Evolutionary conservation across 2,113 vertebrate genomes (phyloP).

Genomic region (Ellobius talpinus): DNA sequence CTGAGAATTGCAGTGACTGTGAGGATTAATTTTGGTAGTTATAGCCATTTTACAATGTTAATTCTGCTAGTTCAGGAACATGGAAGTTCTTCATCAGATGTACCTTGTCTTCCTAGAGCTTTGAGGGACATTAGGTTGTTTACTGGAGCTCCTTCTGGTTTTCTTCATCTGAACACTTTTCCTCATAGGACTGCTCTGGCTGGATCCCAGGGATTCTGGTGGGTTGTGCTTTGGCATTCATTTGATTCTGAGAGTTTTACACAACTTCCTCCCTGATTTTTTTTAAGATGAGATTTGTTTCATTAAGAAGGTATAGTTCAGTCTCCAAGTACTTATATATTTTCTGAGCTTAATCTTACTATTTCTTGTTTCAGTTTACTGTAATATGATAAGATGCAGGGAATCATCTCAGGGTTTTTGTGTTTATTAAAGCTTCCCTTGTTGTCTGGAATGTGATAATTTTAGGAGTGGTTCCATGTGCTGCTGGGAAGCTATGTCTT

Average conservation of each 20-base stretch:
- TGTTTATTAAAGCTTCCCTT: background rate
- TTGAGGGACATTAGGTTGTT: background rate
- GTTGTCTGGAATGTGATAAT: background rate
- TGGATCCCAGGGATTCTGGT: background rate
- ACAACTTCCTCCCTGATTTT: background rate
- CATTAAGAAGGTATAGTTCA: background rate
- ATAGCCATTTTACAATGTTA: background rate
- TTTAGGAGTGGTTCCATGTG: background rate
- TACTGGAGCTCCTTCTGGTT: background rate
- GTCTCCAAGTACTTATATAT: background rate
- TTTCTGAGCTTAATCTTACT: background rate
- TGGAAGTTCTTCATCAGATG: no score
- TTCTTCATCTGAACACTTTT: background rate
- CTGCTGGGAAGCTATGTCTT: background rate
- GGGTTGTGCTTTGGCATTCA: background rate
- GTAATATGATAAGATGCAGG: background rate
- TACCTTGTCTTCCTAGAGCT: background rate
- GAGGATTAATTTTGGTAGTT: background rate
- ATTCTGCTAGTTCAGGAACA: background rate
- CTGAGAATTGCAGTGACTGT: background rate
- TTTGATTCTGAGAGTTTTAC: background rate
- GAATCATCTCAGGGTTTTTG: background rate
- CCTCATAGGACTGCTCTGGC: background rate
- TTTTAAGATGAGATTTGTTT: background rate
- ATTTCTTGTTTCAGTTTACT: background rate